Evolutionary conservation across 2,113 vertebrate species (phyloP), one percentile per base, ranked within the genome.

Genomic region (Cisticola juncidis): DNA sequence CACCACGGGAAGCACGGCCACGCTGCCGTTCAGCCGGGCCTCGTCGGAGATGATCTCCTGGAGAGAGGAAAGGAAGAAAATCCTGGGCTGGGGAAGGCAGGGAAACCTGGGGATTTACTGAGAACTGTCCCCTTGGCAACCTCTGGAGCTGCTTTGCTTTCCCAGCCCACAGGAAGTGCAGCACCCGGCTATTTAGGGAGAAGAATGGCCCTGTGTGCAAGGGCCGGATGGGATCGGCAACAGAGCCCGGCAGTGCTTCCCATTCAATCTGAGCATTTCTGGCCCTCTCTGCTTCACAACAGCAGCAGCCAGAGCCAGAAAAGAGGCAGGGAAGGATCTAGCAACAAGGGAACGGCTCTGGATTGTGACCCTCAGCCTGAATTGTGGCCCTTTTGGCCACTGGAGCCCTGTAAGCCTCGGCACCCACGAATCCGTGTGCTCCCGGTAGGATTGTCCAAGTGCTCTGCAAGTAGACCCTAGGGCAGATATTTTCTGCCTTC

Each of bases 21-120:
- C 3, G 5, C 90, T 98, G 73, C 56, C 3, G 1, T 97, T 94
- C 60, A 33, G 74, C 73, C 4, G 2, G 5, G 84, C 81, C 84
- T 96, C 76, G 5, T 86, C 9, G 0, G 88, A 96, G n/a, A 66
- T 3, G 0, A 98, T 97, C 96, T 97, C 94, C 95, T 97, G 96
- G 33, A 66, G 44, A 95, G 9, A 78, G 74, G 84, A 56, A 85
- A 31, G 40, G 56, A 56, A 87, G 33, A 25, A 87, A 68, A 71
- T 33, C 19, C 18, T 66, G 10, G n/a, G 36, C 14, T 11, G 28
- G 22, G 36, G 47, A 56, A 83, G 50, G 45, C 51, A 58, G 17
- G 38, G 53, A 80, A 77, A 88, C 35, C 8, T 5, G 4, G 57
- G 23, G 35, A 28, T 36, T 24, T 5, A 14, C 22, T 54, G 62